Percentiles rank a stretch among this genome's conserved stretches.
These are phyloP conservation scores for Hassar affinis DNA, from an alignment of 2,113 vertebrate genomes.

Conservation along the genomic window DNA sequence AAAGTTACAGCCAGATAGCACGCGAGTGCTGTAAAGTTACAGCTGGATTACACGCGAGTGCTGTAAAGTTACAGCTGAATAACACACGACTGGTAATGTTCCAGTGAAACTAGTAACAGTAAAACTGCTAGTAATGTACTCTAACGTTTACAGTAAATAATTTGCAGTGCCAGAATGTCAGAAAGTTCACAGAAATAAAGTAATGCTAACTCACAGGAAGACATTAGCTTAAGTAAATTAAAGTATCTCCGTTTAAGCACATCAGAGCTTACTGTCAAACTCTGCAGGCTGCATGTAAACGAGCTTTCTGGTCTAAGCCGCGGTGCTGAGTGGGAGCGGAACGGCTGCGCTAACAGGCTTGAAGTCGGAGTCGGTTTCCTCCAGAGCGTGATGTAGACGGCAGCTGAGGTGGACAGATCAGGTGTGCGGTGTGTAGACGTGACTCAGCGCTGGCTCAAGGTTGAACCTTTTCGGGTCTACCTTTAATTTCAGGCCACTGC, in stretches of 20 bases:
- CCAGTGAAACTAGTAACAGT: not conserved
- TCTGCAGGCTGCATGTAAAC: constrained; percentile 29
- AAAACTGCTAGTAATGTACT: not conserved
- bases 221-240: constrained; percentile 44
- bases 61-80: too few relatives aligned
- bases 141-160: not conserved
- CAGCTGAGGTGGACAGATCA: not conserved
- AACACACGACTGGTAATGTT: too few relatives aligned
- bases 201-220: not conserved
- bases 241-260: constrained; percentile 43
- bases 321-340: constrained; percentile 24
- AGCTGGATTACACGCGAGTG: too few relatives aligned
- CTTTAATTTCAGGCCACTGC: not conserved
- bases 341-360: constrained; percentile 42
- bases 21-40: too few relatives aligned
- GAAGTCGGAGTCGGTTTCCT: constrained; percentile 16
- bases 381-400: not conserved
- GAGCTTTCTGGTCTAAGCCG: constrained; percentile 10
- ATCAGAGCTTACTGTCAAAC: constrained; percentile 50
- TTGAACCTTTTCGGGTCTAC: not conserved
- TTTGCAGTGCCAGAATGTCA: not conserved
- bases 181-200: not conserved
- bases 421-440: not conserved
- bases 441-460: not conserved
- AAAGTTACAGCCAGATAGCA: too few relatives aligned